phyloP scores from a whole-genome alignment of 2,113 vertebrate genomes.

The Catharus bicknelli region DNA sequence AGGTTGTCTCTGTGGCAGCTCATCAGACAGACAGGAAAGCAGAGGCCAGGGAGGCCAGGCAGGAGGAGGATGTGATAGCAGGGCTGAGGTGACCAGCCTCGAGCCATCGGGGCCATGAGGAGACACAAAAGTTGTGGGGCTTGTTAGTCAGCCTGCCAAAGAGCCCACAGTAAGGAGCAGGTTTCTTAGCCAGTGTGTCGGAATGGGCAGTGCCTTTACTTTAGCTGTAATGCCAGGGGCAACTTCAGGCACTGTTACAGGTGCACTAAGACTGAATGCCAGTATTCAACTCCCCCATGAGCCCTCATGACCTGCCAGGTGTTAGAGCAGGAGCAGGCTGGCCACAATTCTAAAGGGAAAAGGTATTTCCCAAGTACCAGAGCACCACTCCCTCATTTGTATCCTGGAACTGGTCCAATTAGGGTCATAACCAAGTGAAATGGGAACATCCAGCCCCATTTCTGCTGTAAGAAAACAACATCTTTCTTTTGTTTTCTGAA shows the following conservation, averaged over 20 bases:
- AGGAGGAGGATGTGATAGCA: not conserved
- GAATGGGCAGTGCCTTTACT: not conserved
- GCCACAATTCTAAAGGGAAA: not conserved
- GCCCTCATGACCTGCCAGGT: not conserved
- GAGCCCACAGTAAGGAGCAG: not conserved
- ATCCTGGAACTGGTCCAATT: not conserved
- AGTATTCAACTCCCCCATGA: not conserved
- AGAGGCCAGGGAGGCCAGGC: not conserved
- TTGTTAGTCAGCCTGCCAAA: not conserved
- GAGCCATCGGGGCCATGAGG: accelerated
- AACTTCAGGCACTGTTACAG: slow-evolving; percentile 1
- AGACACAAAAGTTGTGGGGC: not conserved
- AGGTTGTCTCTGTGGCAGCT: not conserved
- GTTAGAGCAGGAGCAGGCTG: not conserved
- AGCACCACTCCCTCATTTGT: not conserved
- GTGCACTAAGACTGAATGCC: not conserved
- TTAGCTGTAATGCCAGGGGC: not conserved
- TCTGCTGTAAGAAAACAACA: not conserved
- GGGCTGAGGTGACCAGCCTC: not conserved
- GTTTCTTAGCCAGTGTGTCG: not conserved
- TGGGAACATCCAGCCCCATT: not conserved
- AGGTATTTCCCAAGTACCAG: not conserved
- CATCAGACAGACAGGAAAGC: not conserved
- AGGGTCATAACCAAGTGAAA: not conserved
- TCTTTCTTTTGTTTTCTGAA: not conserved